Conservation (phyloP, 2,113 vertebrate genomes). For the Papio anubis region DNA sequence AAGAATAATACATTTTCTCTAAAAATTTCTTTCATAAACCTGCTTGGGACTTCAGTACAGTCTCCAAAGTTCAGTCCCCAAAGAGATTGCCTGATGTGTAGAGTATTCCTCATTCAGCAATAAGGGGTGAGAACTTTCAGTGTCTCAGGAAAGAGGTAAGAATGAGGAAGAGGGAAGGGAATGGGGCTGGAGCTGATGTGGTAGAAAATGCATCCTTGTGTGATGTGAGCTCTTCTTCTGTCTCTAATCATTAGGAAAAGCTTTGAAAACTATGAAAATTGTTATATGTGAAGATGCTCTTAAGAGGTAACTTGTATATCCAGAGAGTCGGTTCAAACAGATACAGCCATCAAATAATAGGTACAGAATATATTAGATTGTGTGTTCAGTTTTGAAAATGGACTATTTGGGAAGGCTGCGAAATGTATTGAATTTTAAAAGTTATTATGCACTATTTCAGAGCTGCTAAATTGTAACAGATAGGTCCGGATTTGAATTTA, state of each 20-base stretch:
- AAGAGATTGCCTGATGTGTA: background rate
- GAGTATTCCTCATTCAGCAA: background rate
- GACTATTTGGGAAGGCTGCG: background rate
- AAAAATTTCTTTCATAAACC: background rate
- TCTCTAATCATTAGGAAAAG: background rate
- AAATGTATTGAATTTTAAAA: background rate
- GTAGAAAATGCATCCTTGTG: fast-evolving
- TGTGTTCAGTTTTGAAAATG: background rate
- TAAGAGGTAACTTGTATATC: background rate
- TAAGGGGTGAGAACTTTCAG: background rate
- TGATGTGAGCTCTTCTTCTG: background rate
- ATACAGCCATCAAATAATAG: background rate
- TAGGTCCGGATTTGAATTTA: background rate
- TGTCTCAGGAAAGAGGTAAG: background rate
- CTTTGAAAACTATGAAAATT: background rate
- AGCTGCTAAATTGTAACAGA: background rate
- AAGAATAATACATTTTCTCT: background rate
- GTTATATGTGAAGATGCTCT: background rate
- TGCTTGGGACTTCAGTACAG: background rate
- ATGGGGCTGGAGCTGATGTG: background rate
- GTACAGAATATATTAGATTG: background rate
- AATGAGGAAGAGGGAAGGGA: background rate
- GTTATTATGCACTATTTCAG: background rate
- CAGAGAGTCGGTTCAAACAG: background rate
- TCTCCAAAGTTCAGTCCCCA: background rate